A percentile compares a stretch with the other conserved stretches of the same genome.
Evolutionary conservation across 2,888 invertebrate genomes (phyloP).

Genomic region (Drosophila eohydei): DNA sequence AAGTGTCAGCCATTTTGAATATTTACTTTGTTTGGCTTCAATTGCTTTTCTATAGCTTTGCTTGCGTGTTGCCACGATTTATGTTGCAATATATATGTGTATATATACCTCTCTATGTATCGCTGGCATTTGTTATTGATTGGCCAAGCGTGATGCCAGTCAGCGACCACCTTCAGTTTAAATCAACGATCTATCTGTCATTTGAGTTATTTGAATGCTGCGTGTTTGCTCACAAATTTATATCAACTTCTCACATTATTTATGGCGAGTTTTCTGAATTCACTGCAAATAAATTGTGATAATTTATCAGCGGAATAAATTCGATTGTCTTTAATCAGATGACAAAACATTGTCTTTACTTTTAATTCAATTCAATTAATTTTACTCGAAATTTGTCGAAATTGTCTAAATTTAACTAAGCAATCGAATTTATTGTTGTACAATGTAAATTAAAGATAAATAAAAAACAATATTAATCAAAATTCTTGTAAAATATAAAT

Average conservation of each 20-base stretch:
- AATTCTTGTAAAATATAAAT: background rate
- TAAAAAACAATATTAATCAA: background rate
- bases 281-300: background rate
- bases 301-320: conserved; percentile 3
- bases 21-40: conserved; percentile 60
- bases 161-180: conserved; percentile 22
- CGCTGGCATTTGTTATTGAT: conserved; percentile 48
- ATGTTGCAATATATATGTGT: conserved; percentile 26
- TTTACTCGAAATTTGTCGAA: background rate
- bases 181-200: conserved; percentile 24
- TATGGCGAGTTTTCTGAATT: conserved; percentile 14
- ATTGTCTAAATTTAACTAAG: no score
- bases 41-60: conserved; percentile 37
- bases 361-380: background rate
- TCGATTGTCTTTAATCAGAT: background rate
- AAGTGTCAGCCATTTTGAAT: conserved; percentile 83
- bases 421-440: background rate
- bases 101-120: background rate
- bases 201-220: conserved; percentile 45
- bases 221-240: conserved; percentile 40
- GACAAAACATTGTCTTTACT: background rate
- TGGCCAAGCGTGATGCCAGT: conserved; percentile 14
- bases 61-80: conserved; percentile 40
- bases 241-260: conserved; percentile 15
- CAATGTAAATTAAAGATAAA: background rate